Evolutionary conservation across 2,888 invertebrate genomes (phyloP), one percentile per base, ranked within the genome.

Genomic region (Aricia artaxerxes): DNA sequence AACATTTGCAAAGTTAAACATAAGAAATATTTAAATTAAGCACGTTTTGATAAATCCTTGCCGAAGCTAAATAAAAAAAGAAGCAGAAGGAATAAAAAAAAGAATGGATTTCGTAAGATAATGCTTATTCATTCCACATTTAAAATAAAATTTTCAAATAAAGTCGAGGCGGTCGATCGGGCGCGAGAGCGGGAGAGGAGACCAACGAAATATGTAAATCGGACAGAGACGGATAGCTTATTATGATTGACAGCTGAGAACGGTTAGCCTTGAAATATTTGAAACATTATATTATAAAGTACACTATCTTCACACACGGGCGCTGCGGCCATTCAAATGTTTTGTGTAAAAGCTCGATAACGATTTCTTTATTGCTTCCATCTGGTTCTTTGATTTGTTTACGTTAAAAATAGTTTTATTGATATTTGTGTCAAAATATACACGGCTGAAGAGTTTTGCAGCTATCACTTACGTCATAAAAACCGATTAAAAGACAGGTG

Each of bases 171-270:
- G 91, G 89, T 87, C 89, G 92, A 93, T 93, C 90, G 90, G 86
- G 88, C 89, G 87, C 87, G 88, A 87, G 83, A 88, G 89, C 81
- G 89, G 88, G 90, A 92, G 79, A 83, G 86, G 86, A 80, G 83
- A 86, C 90, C 83, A 84, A 83, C 81, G 83, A 84, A 85, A 86
- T 86, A 85, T 85, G 87, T 88, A 87, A 84, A 89, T 86, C 85
- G 85, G 91, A 93, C 85, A 87, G 90, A 91, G 94, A 92, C 86
- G 86, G 90, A 90, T 90, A 92, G 90, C 91, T 92, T 93, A 93
- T 93, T 93, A 94, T 94, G 94, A 94, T 94, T 94, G 94, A 94
- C 94, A 94, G 94, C 93, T 94, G 92, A 94, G 94, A 94, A 93
- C 94, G 94, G 93, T 93, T 93, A 93, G 92, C 94, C 94, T 94